These are phyloP conservation scores for Dryoscopus gambensis DNA, from an alignment of 2,113 vertebrate genomes.

Conservation along the genomic window DNA sequence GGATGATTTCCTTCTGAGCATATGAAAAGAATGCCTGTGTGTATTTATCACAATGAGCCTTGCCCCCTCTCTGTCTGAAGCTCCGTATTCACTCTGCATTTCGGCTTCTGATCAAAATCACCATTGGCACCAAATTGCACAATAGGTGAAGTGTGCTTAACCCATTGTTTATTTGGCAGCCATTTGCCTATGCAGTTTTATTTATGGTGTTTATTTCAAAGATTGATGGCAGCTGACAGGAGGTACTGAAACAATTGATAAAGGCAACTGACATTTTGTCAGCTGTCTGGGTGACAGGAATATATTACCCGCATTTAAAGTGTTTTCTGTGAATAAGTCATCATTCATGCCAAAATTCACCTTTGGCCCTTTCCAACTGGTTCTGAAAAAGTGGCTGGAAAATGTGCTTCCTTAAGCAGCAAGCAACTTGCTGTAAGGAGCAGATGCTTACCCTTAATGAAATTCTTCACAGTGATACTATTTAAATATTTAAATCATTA, in stretches of 20 bases:
- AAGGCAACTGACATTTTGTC: constrained; percentile 56
- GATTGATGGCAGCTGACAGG: constrained; percentile 56
- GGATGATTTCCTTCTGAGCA: background rate
- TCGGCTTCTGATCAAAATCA: background rate
- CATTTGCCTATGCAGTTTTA: constrained; percentile 51
- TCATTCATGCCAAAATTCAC: constrained; percentile 33
- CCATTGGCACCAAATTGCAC: background rate
- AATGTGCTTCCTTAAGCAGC: background rate
- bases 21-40: background rate
- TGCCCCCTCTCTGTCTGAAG: background rate
- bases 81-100: background rate
- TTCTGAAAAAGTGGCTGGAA: background rate
- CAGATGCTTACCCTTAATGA: background rate
- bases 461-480: background rate
- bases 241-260: constrained; percentile 63
- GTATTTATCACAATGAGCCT: background rate
- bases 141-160: constrained; percentile 5
- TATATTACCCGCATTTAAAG: constrained; percentile 51
- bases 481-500: background rate
- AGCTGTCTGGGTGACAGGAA: constrained; percentile 53
- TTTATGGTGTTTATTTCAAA: constrained; percentile 64
- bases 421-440: background rate
- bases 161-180: background rate
- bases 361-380: constrained; percentile 25
- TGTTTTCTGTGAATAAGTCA: constrained; percentile 50